Evolutionary conservation across 1,140 invertebrate genomes (phyloP).

Genomic region (Stenopsyche tienmushanensis): DNA sequence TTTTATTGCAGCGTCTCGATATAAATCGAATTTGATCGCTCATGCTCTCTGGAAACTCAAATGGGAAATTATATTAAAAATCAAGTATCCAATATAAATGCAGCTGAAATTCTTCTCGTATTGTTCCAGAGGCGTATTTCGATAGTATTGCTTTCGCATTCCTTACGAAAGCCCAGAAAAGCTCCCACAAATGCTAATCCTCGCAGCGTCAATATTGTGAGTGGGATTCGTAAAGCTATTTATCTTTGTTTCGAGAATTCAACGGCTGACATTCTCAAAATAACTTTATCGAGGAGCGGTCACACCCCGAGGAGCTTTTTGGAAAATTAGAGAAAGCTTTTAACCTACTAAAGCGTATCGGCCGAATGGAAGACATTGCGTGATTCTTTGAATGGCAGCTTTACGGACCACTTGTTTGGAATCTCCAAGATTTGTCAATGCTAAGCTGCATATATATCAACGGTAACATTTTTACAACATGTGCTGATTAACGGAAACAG

Average conservation of each 20-base stretch:
- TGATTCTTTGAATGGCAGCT: no score
- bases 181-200: neutral
- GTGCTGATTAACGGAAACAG: neutral
- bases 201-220: slow-evolving; percentile 4
- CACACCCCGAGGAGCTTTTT: slow-evolving; percentile 14
- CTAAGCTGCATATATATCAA: neutral
- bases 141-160: no score
- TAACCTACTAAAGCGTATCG: slow-evolving; percentile 9
- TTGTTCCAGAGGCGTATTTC: no score
- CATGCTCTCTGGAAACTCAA: no score
- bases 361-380: neutral
- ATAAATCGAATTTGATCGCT: no score
- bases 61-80: no score
- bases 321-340: slow-evolving; percentile 24
- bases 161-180: no score
- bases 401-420: no score
- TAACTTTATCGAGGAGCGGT: slow-evolving; percentile 22
- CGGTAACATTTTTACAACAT: neutral
- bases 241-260: slow-evolving; percentile 21
- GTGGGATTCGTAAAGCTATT: slow-evolving; percentile 11
- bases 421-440: neutral
- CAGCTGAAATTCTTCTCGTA: no score
- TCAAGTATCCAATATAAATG: no score
- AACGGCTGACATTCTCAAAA: neutral
- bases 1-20: no score